Conservation (phyloP, 1,140 invertebrate species). For the Caerostris extrusa region DNA sequence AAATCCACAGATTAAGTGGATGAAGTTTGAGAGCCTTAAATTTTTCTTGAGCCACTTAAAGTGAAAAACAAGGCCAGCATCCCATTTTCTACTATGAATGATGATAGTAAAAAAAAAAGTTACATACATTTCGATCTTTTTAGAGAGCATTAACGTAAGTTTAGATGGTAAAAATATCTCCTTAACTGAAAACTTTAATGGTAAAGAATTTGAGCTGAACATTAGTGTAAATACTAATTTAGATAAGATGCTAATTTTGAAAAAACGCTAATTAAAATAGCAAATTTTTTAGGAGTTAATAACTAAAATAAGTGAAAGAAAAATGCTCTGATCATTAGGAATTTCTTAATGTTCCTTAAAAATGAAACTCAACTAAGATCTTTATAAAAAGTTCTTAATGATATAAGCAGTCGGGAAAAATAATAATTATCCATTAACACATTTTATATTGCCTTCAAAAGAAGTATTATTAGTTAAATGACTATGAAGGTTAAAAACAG, state of each 20-base stretch:
- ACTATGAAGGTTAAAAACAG: neutral
- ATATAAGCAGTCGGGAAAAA: neutral
- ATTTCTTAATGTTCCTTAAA: neutral
- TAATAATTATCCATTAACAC: neutral
- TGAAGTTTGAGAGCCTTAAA: neutral
- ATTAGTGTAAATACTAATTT: slow-evolving; percentile 32
- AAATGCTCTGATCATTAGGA: neutral
- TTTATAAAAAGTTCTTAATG: neutral
- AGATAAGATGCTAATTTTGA: slow-evolving; percentile 10
- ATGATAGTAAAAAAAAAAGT: neutral
- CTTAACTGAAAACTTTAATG: neutral
- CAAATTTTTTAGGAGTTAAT: neutral
- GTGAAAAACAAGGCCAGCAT: neutral
- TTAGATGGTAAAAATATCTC: neutral
- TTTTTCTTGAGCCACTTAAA: neutral
- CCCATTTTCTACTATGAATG: slow-evolving; percentile 13
- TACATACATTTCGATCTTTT: neutral
- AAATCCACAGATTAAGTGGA: slow-evolving; percentile 18
- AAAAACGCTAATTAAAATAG: neutral
- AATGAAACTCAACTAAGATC: neutral
- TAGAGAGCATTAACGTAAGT: neutral
- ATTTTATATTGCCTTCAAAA: neutral
- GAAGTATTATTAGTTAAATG: neutral
- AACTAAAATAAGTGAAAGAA: neutral
- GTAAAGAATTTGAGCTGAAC: neutral